phyloP scores from a whole-genome alignment of 2,797 vertebrate genomes.

The Poliocrania exsul region DNA sequence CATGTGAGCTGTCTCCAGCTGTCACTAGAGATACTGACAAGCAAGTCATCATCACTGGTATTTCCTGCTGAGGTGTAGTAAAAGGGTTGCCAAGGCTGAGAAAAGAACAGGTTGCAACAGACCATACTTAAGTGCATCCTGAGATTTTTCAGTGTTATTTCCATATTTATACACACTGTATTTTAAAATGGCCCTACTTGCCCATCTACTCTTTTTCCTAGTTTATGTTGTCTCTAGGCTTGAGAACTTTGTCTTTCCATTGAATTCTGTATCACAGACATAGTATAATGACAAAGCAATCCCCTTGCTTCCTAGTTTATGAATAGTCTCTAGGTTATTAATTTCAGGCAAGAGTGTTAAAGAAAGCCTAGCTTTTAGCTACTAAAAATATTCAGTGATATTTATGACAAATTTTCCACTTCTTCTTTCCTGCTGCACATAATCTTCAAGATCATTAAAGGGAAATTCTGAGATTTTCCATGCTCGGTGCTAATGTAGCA shows the following conservation, averaged over 20 bases:
- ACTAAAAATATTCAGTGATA: slow-evolving; percentile 55
- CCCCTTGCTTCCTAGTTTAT: slow-evolving; percentile 18
- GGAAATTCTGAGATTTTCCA: slow-evolving; percentile 30
- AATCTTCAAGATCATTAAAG: not conserved
- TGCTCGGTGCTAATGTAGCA: slow-evolving; percentile 26
- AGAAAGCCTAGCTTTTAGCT: slow-evolving; percentile 32
- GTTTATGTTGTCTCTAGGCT: not conserved
- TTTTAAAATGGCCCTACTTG: not conserved
- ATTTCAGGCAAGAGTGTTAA: not conserved
- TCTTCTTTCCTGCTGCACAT: not conserved
- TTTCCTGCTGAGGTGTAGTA: not conserved
- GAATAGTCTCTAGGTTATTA: not conserved
- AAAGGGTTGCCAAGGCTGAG: slow-evolving; percentile 2
- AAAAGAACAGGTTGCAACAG: not conserved
- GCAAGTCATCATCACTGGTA: not conserved
- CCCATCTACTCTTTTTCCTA: not conserved
- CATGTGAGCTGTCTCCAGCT: not conserved
- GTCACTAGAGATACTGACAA: not conserved
- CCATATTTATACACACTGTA: not conserved
- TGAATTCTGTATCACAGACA: not conserved
- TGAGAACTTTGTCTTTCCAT: slow-evolving; percentile 17
- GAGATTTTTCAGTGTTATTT: not conserved
- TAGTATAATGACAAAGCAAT: not conserved
- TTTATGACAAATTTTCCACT: slow-evolving; percentile 36
- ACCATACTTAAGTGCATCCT: not conserved